Percentiles rank a stretch among this genome's conserved stretches.
phyloP scores from a whole-genome alignment of 2,113 vertebrate species.

The Microcebus jonahi region DNA sequence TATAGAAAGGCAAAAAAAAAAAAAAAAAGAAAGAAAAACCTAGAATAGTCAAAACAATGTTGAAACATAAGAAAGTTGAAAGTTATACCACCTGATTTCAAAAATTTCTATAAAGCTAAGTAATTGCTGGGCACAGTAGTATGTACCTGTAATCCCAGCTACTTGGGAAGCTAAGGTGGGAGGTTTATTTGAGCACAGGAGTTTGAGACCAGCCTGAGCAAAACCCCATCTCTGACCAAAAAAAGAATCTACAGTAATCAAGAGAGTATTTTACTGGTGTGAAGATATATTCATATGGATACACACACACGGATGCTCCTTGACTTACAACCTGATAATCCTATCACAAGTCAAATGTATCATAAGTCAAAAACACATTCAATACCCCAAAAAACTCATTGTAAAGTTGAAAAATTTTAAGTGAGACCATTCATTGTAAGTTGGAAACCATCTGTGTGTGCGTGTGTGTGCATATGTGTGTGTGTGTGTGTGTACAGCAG shows the following conservation, averaged over 20 bases:
- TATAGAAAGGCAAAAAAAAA: not conserved
- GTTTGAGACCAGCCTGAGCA: no score
- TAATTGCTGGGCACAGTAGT: not conserved
- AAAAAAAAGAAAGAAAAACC: not conserved
- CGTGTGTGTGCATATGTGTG: not conserved
- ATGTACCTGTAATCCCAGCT: no score
- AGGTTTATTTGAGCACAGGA: no score
- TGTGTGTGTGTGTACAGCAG: not conserved
- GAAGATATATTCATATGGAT: not conserved
- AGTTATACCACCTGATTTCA: not conserved
- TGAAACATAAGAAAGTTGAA: slow-evolving; percentile 30
- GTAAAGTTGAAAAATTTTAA: not conserved
- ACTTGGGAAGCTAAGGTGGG: no score
- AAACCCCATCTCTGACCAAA: no score
- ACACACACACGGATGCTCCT: not conserved
- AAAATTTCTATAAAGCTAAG: not conserved
- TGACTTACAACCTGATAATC: not conserved
- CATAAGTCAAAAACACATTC: not conserved
- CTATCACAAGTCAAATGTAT: not conserved
- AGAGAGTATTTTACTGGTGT: not conserved
- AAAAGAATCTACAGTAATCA: not conserved
- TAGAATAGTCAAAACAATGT: not conserved
- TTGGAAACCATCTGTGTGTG: not conserved
- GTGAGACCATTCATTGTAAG: not conserved
- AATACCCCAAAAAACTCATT: not conserved